A percentile compares a stretch with the other conserved stretches of the same genome.
Conservation (phyloP, 2,888 invertebrate species). For the Atethmia centrago region DNA sequence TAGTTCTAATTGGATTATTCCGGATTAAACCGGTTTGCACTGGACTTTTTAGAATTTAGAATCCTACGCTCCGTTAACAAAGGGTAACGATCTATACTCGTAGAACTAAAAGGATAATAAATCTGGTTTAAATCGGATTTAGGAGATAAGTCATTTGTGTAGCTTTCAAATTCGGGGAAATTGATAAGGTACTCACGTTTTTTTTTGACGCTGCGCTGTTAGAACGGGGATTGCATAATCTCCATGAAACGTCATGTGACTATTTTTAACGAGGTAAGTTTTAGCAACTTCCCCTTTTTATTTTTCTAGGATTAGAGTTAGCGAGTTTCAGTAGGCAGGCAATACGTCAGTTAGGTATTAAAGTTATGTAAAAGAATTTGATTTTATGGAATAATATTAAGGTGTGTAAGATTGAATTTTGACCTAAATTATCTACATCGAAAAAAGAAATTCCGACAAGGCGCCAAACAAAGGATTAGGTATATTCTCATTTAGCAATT, state of each 20-base stretch:
- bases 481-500: not conserved
- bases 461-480: slow-evolving; percentile 3
- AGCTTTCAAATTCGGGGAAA: slow-evolving; percentile 5
- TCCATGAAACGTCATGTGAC: not conserved
- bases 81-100: slow-evolving; percentile 46
- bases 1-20: slow-evolving; percentile 64
- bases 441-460: not conserved
- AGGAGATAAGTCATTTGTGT: slow-evolving; percentile 25
- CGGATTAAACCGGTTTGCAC: slow-evolving; percentile 48
- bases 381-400: too few relatives aligned
- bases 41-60: slow-evolving; percentile 37
- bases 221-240: slow-evolving; percentile 4
- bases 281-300: not conserved
- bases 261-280: slow-evolving; percentile 20
- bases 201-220: not conserved
- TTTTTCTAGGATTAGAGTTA: not conserved
- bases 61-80: slow-evolving; percentile 21
- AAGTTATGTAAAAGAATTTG: not conserved
- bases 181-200: slow-evolving; percentile 3
- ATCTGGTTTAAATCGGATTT: slow-evolving; percentile 43
- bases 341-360: not conserved
- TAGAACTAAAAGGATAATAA: slow-evolving; percentile 25
- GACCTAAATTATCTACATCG: not conserved
- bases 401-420: not conserved
- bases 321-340: too few relatives aligned